These are phyloP conservation scores for Cremastinae sp. DNA, from an alignment of 2,888 invertebrate genomes.

Conservation along the genomic window DNA sequence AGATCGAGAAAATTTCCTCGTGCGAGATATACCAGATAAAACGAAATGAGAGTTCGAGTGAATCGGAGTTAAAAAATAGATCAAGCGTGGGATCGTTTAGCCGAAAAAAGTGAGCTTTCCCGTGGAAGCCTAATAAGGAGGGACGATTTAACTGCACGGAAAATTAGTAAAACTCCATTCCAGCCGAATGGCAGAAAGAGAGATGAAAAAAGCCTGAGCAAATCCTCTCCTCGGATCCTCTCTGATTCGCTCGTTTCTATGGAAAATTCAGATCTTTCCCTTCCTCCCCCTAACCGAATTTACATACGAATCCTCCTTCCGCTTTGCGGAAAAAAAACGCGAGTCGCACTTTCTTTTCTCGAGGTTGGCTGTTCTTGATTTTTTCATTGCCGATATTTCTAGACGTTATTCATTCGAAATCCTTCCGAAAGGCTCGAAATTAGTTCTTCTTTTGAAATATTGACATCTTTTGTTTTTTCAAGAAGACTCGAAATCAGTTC, in stretches of 20 bases:
- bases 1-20: too few relatives aligned
- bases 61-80: conserved; percentile 44
- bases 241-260: conserved; percentile 2
- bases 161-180: conserved; percentile 65
- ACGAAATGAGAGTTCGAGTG: conserved; percentile 15
- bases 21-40: neutral
- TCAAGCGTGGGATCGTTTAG: conserved; percentile 48
- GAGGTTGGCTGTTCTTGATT: neutral
- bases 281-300: conserved; percentile 48
- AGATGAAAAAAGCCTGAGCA: conserved; percentile 17
- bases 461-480: neutral
- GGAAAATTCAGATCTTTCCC: conserved; percentile 32
- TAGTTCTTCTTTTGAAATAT: neutral
- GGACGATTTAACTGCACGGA: conserved; percentile 64
- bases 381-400: neutral
- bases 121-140: conserved; percentile 59
- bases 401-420: conserved; percentile 2
- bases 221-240: conserved; percentile 2
- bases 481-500: too few relatives aligned
- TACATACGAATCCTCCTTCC: conserved; percentile 54
- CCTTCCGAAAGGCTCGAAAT: neutral
- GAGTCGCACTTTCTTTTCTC: conserved; percentile 18
- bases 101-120: neutral
- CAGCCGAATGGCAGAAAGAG: conserved; percentile 48
- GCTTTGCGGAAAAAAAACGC: conserved; percentile 26